These are phyloP conservation scores for Brienomyrus brachyistius DNA, from an alignment of 2,113 vertebrate genomes.

Conservation along the genomic window DNA sequence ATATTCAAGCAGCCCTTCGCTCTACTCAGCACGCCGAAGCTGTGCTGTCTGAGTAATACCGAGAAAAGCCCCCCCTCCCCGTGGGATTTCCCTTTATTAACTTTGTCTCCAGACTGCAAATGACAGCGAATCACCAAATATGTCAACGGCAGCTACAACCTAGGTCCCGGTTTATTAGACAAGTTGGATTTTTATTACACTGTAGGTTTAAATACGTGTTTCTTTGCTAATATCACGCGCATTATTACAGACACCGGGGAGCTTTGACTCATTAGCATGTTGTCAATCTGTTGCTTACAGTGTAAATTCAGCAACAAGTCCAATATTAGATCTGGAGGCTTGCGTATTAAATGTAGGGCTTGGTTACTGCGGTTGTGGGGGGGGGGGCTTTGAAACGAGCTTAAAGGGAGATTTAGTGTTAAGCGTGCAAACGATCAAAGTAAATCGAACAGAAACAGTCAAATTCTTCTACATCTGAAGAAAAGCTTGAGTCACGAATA, in stretches of 20 bases:
- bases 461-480: background rate
- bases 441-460: background rate
- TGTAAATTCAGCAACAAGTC: slow-evolving; percentile 54
- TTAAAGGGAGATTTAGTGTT: slow-evolving; percentile 56
- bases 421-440: slow-evolving; percentile 43
- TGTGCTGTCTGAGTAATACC: background rate
- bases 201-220: slow-evolving; percentile 25
- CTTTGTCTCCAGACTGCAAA: slow-evolving; percentile 17
- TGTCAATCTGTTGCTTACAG: slow-evolving; percentile 43
- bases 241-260: slow-evolving; percentile 34
- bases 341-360: slow-evolving; percentile 47
- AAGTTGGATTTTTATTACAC: slow-evolving; percentile 48
- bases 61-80: background rate
- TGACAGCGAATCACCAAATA: slow-evolving; percentile 13
- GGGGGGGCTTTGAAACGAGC: slow-evolving; percentile 50
- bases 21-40: background rate
- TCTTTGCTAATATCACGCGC: background rate
- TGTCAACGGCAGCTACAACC: background rate
- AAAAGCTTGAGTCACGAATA: background rate
- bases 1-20: background rate
- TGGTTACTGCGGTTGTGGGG: slow-evolving; percentile 41
- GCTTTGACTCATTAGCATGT: slow-evolving; percentile 40
- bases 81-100: slow-evolving; percentile 14
- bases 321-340: slow-evolving; percentile 54
- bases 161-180: slow-evolving; percentile 26